These are phyloP conservation scores for Sarcophilus harrisii DNA, from an alignment of 2,797 vertebrate species.

Conservation along the genomic window DNA sequence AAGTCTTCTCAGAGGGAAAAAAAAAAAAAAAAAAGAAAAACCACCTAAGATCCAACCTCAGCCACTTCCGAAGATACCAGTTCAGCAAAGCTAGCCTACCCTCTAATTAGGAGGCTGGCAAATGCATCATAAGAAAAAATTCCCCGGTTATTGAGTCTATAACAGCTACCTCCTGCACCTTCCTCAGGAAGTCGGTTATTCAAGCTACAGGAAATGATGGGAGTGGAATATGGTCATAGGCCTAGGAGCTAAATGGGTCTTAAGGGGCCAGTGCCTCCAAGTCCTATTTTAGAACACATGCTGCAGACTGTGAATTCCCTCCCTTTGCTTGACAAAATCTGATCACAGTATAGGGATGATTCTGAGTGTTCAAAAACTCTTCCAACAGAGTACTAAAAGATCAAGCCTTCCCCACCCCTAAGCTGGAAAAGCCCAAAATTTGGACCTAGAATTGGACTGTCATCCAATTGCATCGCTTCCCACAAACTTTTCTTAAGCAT, in stretches of 20 bases:
- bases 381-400: not conserved
- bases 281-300: not conserved
- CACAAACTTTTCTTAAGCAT: not conserved
- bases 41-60: not conserved
- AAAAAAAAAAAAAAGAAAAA: not conserved
- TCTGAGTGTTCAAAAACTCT: not conserved
- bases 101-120: slow-evolving; percentile 13
- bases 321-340: not conserved
- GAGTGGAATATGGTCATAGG: not conserved
- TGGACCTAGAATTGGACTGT: not conserved
- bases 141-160: not conserved
- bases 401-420: not conserved
- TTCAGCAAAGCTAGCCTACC: not conserved
- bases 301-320: not conserved
- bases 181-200: not conserved
- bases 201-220: slow-evolving; percentile 5
- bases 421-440: not conserved
- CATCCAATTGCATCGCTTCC: not conserved
- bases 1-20: not conserved
- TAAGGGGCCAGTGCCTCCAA: not conserved
- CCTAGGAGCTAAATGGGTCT: not conserved
- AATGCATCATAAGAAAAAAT: not conserved
- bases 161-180: not conserved
- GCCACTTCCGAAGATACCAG: not conserved
- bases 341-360: not conserved